Base-by-base conservation (phyloP, 2,888 invertebrate species). In the Stenodera caucasica region DNA sequence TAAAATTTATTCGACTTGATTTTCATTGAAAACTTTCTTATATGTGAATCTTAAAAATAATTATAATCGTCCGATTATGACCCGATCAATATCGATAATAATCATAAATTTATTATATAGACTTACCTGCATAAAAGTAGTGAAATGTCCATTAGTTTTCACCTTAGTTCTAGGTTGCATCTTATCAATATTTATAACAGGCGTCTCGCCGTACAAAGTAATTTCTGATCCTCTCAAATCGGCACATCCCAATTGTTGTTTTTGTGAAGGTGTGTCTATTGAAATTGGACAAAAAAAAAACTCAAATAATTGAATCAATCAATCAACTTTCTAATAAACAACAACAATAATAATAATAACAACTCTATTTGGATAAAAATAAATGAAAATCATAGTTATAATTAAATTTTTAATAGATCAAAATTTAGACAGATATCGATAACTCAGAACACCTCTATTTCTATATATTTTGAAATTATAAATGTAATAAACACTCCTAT, bases 101-200 rank as follows among this genome's bases (percentile, higher is more conserved):
- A n/a, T n/a, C n/a, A n/a, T n/a, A n/a, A n/a, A n/a, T n/a, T n/a
- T n/a, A n/a, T n/a, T n/a, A 23, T 49, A 49, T n/a, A 11, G 2
- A 11, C 75, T 79, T 77, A 87, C 86, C 82, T 88, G 80, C 86
- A 88, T 88, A 75, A 84, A 86, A 57, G 85, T 82, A 61, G 87
- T 85, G 77, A 88, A 85, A 75, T 87, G 86, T 54, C 88, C 88
- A 74, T 87, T 87, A 62, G 88, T 87, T 76, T 87, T 87, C 65
- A 87, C 83, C 79, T 86, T 86, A 65, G 82, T 82, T 75, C 84
- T 80, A 60, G 82, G 76, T 64, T 76, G 77, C 55, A 70, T 68
- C 69, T 74, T 72, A 64, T 75, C 70, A 35, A 63, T 64, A 60
- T 63, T 49, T 70, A 64, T 11, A 59, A 60, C 12, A 58, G 59